Evolutionary conservation across 2,888 invertebrate species (phyloP).

Genomic region (Ophion slaviceki): DNA sequence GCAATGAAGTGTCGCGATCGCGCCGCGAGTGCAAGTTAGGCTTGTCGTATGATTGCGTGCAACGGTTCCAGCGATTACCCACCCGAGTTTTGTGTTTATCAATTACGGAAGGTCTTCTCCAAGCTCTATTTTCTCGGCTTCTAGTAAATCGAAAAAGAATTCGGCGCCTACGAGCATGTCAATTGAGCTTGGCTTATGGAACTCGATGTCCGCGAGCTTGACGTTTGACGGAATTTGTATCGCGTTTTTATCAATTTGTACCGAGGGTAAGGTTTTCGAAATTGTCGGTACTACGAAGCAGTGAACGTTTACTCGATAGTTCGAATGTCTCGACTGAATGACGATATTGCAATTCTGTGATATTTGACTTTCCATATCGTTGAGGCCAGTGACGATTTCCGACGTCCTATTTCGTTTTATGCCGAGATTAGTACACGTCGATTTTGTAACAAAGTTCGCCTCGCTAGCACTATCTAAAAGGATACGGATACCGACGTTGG

Average conservation of each 20-base stretch:
- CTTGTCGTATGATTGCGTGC: background rate
- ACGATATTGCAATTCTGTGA: conserved; percentile 31
- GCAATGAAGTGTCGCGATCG: conserved; percentile 2
- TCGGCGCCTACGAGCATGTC: conserved; percentile 27
- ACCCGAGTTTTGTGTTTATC: conserved; percentile 46
- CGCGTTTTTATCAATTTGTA: conserved; percentile 28
- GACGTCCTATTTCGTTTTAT: conserved; percentile 13
- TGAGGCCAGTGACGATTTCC: conserved; percentile 52
- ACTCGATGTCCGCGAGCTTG: conserved; percentile 32
- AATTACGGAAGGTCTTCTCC: conserved; percentile 28
- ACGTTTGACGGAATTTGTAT: conserved; percentile 39
- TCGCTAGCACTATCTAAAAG: conserved; percentile 56
- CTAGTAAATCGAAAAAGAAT: conserved; percentile 27
- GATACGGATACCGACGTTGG: conserved; percentile 38
- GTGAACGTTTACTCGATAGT: conserved; percentile 30
- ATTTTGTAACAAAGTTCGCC: conserved; percentile 50
- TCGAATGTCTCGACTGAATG: conserved; percentile 40
- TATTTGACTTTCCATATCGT: conserved; percentile 35
- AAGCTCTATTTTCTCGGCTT: conserved; percentile 18
- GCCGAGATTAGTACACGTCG: conserved; percentile 52
- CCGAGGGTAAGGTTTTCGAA: conserved; percentile 46
- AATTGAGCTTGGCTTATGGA: conserved; percentile 22
- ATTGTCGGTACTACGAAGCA: conserved; percentile 56
- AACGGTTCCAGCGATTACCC: conserved; percentile 43
- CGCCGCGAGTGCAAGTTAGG: background rate